These are phyloP conservation scores for Terebella lapidaria DNA, from an alignment of 2,888 invertebrate genomes.

Conservation along the genomic window DNA sequence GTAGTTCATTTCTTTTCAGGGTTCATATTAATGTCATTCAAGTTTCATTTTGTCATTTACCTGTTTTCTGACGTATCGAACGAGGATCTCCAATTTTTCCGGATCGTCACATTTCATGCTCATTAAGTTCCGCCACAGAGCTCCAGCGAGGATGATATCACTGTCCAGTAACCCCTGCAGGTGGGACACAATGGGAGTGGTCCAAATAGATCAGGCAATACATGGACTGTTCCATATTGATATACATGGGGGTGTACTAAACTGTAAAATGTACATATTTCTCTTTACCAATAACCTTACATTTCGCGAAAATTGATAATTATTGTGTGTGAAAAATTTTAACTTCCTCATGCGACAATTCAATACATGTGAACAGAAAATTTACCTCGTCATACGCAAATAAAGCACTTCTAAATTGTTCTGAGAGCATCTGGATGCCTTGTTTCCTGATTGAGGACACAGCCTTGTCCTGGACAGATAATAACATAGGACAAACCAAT, in stretches of 20 bases:
- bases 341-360: not conserved
- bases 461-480: not conserved
- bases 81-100: constrained; percentile 64
- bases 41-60: too few species aligned
- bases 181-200: not conserved
- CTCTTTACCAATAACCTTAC: too few species aligned
- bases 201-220: not conserved
- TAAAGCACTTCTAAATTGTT: not conserved
- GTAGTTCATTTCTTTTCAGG: too few species aligned
- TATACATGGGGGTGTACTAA: not conserved
- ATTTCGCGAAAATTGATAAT: too few species aligned
- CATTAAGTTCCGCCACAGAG: constrained; percentile 81
- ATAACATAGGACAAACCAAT: not conserved
- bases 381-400: not conserved
- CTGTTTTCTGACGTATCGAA: constrained; percentile 62
- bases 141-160: constrained; percentile 71
- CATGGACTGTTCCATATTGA: not conserved
- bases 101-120: constrained; percentile 55
- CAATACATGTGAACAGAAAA: too few species aligned
- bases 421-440: not conserved
- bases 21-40: too few species aligned
- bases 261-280: not conserved
- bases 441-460: not conserved
- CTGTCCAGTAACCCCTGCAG: constrained; percentile 65
- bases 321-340: too few species aligned